These are phyloP conservation scores for Coelopa pilipes DNA, from an alignment of 2,888 invertebrate species.

Conservation along the genomic window DNA sequence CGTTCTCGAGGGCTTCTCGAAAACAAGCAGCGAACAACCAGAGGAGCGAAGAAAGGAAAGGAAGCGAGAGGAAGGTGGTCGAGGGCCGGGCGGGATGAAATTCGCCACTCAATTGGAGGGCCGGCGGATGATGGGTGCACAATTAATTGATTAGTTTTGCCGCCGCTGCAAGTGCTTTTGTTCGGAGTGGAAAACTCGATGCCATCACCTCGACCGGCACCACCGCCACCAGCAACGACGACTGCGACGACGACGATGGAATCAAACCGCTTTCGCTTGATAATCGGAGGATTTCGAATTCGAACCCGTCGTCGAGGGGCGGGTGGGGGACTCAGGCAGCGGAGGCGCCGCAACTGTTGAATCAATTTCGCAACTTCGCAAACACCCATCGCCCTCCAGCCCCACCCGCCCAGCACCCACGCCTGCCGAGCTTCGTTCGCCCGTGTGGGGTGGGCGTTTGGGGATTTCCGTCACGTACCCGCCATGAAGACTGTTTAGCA, in stretches of 20 bases:
- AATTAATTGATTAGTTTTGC: conserved; percentile 21
- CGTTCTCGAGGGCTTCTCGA: no score
- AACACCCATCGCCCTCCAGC: no score
- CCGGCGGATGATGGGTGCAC: neutral
- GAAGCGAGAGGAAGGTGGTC: no score
- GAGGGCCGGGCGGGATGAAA: neutral
- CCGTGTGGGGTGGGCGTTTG: neutral
- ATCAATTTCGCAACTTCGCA: conserved; percentile 15
- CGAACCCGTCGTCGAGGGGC: neutral
- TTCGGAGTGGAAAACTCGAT: neutral
- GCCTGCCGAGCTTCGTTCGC: no score
- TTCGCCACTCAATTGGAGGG: neutral
- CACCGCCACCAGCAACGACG: neutral
- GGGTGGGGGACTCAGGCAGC: no score
- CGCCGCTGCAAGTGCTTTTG: neutral
- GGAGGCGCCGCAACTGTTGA: conserved; percentile 16
- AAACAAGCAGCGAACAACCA: neutral
- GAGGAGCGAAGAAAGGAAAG: neutral
- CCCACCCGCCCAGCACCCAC: no score
- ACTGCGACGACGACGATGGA: neutral
- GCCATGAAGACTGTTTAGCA: conserved; percentile 40
- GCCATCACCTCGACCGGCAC: neutral
- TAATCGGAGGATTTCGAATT: neutral
- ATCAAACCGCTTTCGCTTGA: neutral
- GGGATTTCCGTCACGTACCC: conserved; percentile 34